Evolutionary conservation across 2,113 vertebrate species (phyloP).

Genomic region (Chaetodon trifascialis): DNA sequence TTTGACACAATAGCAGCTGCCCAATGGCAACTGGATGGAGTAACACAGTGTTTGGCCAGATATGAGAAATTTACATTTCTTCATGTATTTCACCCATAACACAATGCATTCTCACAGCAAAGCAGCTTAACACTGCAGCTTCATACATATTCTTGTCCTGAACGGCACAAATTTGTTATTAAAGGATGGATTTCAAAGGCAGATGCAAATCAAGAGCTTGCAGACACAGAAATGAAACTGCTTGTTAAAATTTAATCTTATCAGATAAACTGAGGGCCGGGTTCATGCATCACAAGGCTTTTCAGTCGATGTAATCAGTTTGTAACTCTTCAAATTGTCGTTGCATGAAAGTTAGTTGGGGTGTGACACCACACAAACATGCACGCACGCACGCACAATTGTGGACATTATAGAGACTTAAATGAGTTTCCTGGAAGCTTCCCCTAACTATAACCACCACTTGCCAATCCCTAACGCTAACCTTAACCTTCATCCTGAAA

Average conservation of each 20-base stretch:
- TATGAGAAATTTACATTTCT: slow-evolving; percentile 3
- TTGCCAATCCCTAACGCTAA: too few relatives aligned
- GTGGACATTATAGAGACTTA: too few relatives aligned
- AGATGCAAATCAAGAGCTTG: slow-evolving; percentile 56
- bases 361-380: background rate
- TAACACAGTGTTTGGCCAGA: too few relatives aligned
- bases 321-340: slow-evolving; percentile 31
- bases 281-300: slow-evolving; percentile 50
- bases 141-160: slow-evolving; percentile 28
- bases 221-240: slow-evolving; percentile 56
- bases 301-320: slow-evolving; percentile 60
- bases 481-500: too few relatives aligned
- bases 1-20: slow-evolving; percentile 1
- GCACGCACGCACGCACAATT: too few relatives aligned
- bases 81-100: background rate
- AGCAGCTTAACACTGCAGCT: slow-evolving; percentile 12
- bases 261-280: slow-evolving; percentile 45
- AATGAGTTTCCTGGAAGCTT: too few relatives aligned
- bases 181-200: slow-evolving; percentile 46
- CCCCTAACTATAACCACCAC: too few relatives aligned
- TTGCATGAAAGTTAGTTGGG: background rate
- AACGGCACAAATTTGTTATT: slow-evolving; percentile 34
- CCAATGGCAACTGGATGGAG: background rate
- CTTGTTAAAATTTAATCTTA: slow-evolving; percentile 51
- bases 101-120: background rate